A percentile compares a stretch with the other conserved stretches of the same genome.
phyloP scores from a whole-genome alignment of 2,113 vertebrate genomes.

The Notiomystis cincta region DNA sequence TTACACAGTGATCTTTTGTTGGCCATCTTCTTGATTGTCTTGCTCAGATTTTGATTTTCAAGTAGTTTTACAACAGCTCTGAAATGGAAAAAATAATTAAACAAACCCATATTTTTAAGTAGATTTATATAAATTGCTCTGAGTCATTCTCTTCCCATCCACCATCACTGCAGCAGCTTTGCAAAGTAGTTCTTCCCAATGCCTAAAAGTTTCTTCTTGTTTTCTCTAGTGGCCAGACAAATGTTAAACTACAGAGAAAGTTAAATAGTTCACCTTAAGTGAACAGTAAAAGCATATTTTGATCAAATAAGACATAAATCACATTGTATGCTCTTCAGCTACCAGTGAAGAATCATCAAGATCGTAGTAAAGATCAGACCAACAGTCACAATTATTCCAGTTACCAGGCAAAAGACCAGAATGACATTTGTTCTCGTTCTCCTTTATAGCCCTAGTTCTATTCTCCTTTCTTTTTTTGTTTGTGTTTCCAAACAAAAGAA shows the following conservation, averaged over 20 bases:
- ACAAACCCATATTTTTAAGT: not conserved
- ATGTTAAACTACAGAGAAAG: not conserved
- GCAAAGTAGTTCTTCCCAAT: not conserved
- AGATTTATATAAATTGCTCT: not conserved
- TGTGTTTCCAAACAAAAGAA: slow-evolving; percentile 35
- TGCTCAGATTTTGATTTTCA: slow-evolving; percentile 36
- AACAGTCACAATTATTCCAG: slow-evolving; percentile 40
- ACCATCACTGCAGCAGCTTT: not conserved
- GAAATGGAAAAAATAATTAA: not conserved
- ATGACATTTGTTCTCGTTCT: not conserved
- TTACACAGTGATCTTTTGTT: not conserved
- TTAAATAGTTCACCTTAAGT: not conserved
- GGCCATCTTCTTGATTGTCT: not conserved
- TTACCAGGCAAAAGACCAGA: slow-evolving; percentile 43
- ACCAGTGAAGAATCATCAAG: slow-evolving; percentile 61
- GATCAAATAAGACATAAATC: not conserved
- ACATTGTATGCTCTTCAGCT: not conserved
- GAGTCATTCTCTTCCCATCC: not conserved
- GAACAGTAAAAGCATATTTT: not conserved
- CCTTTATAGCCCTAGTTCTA: not conserved
- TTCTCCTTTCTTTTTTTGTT: not conserved
- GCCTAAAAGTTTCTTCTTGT: not conserved
- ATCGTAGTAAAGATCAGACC: slow-evolving; percentile 48
- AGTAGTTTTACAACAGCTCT: slow-evolving; percentile 32
- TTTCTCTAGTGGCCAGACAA: not conserved